phyloP scores from a whole-genome alignment of 1,140 invertebrate genomes.

The Papilio xuthus region DNA sequence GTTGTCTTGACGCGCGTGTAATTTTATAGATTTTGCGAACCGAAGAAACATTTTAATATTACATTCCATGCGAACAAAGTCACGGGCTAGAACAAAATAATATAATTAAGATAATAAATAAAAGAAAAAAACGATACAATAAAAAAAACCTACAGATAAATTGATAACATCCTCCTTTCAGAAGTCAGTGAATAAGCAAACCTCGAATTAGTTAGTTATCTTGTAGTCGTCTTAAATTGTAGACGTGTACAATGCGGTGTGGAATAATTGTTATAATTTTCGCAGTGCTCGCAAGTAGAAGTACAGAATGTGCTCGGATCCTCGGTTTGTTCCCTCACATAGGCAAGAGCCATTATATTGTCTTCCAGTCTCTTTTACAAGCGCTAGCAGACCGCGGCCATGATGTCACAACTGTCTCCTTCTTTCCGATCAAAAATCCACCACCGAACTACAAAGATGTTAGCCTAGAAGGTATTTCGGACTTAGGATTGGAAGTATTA shows the following conservation, averaged over 20 bases:
- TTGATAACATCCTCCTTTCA: too few relatives aligned
- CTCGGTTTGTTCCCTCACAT: slow-evolving; percentile 30
- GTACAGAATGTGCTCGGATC: slow-evolving; percentile 5
- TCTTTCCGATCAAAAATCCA: slow-evolving; percentile 69
- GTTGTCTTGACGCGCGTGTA: too few relatives aligned
- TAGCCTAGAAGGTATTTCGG: slow-evolving; percentile 64
- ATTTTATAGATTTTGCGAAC: too few relatives aligned
- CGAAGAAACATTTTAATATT: too few relatives aligned
- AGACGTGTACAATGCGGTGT: neutral
- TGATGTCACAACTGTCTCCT: slow-evolving; percentile 85
- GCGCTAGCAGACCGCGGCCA: slow-evolving; percentile 84
- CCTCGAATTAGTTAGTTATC: neutral
- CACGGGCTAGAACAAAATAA: too few relatives aligned
- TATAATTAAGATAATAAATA: too few relatives aligned
- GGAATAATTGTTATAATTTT: slow-evolving; percentile 9
- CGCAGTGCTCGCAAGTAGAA: neutral
- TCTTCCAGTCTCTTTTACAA: slow-evolving; percentile 84
- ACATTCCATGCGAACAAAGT: too few relatives aligned
- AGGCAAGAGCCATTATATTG: slow-evolving; percentile 84
- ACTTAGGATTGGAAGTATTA: slow-evolving; percentile 58
- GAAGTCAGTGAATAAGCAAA: neutral
- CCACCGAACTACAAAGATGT: slow-evolving; percentile 66
- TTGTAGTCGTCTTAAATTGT: neutral
- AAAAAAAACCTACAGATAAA: too few relatives aligned
- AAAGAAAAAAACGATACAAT: too few relatives aligned